Evolutionary conservation across 2,888 invertebrate species (phyloP).

Genomic region (Julus scanicus): DNA sequence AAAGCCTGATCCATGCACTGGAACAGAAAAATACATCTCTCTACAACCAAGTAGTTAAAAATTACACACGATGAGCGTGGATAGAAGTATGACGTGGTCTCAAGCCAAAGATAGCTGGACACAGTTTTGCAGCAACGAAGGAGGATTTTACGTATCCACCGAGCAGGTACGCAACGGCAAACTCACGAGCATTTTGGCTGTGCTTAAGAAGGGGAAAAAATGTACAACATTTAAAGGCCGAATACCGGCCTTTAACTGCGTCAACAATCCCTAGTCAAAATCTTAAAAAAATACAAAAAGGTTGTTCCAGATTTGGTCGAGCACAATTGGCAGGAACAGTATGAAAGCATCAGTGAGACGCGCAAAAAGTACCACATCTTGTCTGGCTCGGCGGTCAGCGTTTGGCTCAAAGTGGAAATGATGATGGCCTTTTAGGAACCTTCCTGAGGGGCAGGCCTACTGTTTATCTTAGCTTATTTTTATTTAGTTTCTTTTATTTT

Average conservation of each 20-base stretch:
- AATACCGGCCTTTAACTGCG: conserved; percentile 87
- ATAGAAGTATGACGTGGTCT: conserved; percentile 88
- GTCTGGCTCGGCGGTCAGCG: conserved; percentile 95
- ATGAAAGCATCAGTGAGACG: conserved; percentile 81
- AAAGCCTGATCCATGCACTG: no score
- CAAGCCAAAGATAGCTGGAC: conserved; percentile 80
- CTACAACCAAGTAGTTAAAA: no score
- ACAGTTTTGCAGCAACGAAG: conserved; percentile 79
- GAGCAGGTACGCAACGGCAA: conserved; percentile 74
- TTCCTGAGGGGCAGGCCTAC: no score
- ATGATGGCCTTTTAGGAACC: conserved; percentile 85
- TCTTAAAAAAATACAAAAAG: conserved; percentile 93
- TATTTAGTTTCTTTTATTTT: no score
- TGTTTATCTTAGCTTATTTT: no score
- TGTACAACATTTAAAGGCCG: conserved; percentile 76
- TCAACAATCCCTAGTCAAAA: conserved; percentile 85
- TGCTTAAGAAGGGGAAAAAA: conserved; percentile 72
- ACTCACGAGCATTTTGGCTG: conserved; percentile 60
- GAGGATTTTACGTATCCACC: conserved; percentile 92
- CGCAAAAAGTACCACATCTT: conserved; percentile 93
- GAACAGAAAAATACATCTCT: no score
- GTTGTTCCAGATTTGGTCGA: conserved; percentile 81
- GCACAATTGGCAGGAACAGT: conserved; percentile 89
- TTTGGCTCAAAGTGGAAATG: conserved; percentile 95
- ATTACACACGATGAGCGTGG: no score